Evolutionary conservation across 2,113 vertebrate species (phyloP).

Genomic region (Oryzias javanicus): DNA sequence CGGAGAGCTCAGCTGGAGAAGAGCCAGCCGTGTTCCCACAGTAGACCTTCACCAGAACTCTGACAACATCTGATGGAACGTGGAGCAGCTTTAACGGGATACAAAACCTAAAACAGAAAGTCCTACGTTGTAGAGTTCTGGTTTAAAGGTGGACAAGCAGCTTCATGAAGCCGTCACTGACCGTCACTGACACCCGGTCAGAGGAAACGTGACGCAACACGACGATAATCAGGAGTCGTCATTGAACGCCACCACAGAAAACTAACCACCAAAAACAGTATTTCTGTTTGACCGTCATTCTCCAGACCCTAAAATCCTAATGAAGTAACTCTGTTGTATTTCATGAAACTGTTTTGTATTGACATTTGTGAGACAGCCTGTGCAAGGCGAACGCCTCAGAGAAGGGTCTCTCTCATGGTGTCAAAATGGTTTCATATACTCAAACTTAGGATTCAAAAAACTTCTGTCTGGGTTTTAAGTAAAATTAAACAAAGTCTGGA

Average conservation of each 20-base stretch:
- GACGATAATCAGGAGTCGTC: constrained; percentile 58
- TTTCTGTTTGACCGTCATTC: constrained; percentile 10
- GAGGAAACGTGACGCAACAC: constrained; percentile 70
- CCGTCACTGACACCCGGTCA: constrained; percentile 57
- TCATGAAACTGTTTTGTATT: constrained; percentile 45
- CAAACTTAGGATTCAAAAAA: too few relatives aligned
- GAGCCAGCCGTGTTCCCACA: constrained; percentile 92
- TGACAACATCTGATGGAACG: constrained; percentile 64
- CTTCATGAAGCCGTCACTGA: constrained; percentile 54
- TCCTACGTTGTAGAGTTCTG: constrained; percentile 9
- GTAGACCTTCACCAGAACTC: constrained; percentile 91
- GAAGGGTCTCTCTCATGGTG: too few relatives aligned
- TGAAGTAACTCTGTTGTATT: constrained; percentile 38
- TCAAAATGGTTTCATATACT: too few relatives aligned
- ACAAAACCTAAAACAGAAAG: constrained; percentile 8
- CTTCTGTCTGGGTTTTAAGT: too few relatives aligned
- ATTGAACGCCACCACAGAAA: constrained; percentile 37
- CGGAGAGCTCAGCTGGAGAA: constrained; percentile 82
- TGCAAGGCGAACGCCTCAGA: constrained; percentile 3
- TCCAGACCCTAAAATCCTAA: constrained; percentile 22
- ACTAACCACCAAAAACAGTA: constrained; percentile 27
- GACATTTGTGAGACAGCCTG: constrained; percentile 51
- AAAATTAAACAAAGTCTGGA: too few relatives aligned
- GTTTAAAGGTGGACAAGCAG: constrained; percentile 49
- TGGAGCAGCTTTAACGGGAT: too few relatives aligned